These are phyloP conservation scores for Trachurus trachurus DNA, from an alignment of 2,797 vertebrate species.

Conservation along the genomic window DNA sequence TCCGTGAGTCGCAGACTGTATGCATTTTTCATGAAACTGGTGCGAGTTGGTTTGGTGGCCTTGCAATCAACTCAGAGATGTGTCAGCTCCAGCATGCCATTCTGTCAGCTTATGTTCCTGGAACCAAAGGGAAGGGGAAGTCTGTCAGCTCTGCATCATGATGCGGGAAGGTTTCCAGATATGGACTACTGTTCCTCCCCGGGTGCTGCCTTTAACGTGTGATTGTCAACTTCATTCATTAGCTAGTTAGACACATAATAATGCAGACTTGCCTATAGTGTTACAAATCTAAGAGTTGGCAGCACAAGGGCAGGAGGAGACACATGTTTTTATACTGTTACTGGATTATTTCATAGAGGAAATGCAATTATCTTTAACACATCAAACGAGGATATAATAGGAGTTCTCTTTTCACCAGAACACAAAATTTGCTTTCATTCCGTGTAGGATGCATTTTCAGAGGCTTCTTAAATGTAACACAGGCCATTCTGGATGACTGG, in stretches of 20 bases:
- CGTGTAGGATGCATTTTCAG: not conserved
- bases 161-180: conserved; percentile 23
- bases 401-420: not conserved
- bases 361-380: not conserved
- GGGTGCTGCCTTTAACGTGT: conserved; percentile 25
- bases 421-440: not conserved
- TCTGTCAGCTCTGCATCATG: conserved; percentile 24
- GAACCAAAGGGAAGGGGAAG: not conserved
- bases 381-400: not conserved
- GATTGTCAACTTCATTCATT: conserved; percentile 31
- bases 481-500: too few relatives aligned
- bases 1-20: not conserved
- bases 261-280: conserved; percentile 10
- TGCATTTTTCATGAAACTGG: conserved; percentile 24
- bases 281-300: conserved; percentile 26
- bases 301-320: conserved; percentile 1
- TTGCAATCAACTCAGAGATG: conserved; percentile 2
- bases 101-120: not conserved
- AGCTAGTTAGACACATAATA: conserved; percentile 19
- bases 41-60: conserved; percentile 1
- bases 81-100: not conserved
- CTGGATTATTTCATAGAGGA: conserved; percentile 7
- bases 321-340: not conserved
- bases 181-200: conserved; percentile 2
- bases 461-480: not conserved